These are phyloP conservation scores for Aspidiotus rigidus DNA, from an alignment of 2,888 invertebrate species.

Conservation along the genomic window DNA sequence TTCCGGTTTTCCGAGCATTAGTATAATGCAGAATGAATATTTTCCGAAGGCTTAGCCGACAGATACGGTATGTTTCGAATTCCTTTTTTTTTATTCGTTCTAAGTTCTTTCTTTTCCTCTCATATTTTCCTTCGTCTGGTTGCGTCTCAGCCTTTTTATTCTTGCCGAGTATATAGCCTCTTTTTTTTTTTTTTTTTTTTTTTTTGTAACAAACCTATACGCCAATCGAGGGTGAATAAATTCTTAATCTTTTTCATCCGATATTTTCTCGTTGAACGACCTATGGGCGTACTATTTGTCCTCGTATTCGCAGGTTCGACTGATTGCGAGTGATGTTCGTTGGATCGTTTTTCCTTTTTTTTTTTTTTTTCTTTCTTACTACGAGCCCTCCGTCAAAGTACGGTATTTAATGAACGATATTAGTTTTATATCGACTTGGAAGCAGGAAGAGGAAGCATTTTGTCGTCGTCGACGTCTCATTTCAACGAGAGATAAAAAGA, in stretches of 20 bases:
- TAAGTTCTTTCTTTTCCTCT: background rate
- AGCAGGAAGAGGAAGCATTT: too few relatives aligned
- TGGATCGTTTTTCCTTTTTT: too few relatives aligned
- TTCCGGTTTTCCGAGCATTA: conserved; percentile 24
- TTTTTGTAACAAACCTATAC: conserved; percentile 6
- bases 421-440: too few relatives aligned
- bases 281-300: background rate
- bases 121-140: background rate
- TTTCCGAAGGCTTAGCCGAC: conserved; percentile 22
- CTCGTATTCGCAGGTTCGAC: background rate
- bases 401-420: too few relatives aligned
- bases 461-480: too few relatives aligned
- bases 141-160: background rate
- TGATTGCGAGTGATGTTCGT: too few relatives aligned
- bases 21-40: conserved; percentile 23
- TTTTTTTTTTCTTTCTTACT: too few relatives aligned
- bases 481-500: too few relatives aligned
- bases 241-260: conserved; percentile 17
- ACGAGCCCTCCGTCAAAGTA: too few relatives aligned
- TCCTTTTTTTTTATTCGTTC: background rate
- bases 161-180: background rate
- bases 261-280: background rate
- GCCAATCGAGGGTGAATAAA: conserved; percentile 21
- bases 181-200: background rate
- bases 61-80: conserved; percentile 15